Percentiles rank a stretch among this genome's conserved stretches.
These are phyloP conservation scores for Serranus cabrilla DNA, from an alignment of 2,797 vertebrate species.

Conservation along the genomic window DNA sequence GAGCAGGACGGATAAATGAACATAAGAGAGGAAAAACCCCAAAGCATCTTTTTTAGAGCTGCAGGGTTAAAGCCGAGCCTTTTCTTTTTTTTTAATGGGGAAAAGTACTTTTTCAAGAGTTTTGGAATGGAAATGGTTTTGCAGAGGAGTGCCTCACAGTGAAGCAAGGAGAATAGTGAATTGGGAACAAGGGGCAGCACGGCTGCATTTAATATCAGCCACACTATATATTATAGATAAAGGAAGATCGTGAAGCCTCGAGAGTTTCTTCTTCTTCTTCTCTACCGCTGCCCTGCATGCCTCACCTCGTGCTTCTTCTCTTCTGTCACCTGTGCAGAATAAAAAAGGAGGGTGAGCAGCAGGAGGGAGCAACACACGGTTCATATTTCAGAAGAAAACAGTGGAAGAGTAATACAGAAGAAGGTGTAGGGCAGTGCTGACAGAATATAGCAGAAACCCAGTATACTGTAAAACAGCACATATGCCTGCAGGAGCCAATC, in stretches of 20 bases:
- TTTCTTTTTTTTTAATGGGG: constrained; percentile 41
- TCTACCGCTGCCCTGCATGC: constrained; percentile 40
- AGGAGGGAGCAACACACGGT: constrained; percentile 23
- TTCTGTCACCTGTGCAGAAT: constrained; percentile 58
- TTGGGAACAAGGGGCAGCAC: constrained; percentile 53
- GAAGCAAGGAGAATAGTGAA: constrained; percentile 52
- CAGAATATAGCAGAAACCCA: neutral
- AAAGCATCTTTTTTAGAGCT: constrained; percentile 38
- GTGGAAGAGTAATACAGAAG: constrained; percentile 18
- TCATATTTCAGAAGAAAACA: constrained; percentile 29
- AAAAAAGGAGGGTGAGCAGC: constrained; percentile 46
- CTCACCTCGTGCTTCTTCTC: constrained; percentile 39
- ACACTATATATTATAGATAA: constrained; percentile 70
- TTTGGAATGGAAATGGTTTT: constrained; percentile 39
- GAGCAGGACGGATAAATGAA: constrained; percentile 57
- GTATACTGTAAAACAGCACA: neutral
- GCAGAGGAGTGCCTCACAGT: constrained; percentile 37
- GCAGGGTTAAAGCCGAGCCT: constrained; percentile 17
- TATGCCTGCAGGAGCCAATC: neutral
- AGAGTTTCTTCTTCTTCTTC: constrained; percentile 59
- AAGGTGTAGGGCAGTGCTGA: constrained; percentile 1
- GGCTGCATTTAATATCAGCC: constrained; percentile 68
- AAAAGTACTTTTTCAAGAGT: constrained; percentile 44
- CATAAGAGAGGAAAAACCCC: constrained; percentile 28
- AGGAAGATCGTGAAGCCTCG: constrained; percentile 54